Evolutionary conservation across 2,113 vertebrate species (phyloP), one percentile per base, ranked within the genome.

Genomic region (Parotia lawesii): DNA sequence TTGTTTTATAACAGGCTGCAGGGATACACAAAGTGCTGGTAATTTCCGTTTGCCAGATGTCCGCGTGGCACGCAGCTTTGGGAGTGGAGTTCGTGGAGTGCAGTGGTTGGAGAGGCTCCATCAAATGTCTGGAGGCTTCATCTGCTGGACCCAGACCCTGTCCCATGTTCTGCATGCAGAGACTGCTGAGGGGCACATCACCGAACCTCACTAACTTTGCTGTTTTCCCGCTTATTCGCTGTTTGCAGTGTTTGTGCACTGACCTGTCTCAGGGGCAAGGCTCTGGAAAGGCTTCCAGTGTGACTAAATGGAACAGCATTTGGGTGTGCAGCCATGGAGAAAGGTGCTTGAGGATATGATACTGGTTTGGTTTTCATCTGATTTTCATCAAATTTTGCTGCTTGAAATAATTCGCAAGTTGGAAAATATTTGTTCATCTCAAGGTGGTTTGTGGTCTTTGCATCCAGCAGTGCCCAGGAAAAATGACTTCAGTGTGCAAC

Each of bases 1-100:
- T 93, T 96, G 54, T 96, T 92, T 96, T 95, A 60, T 85, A 92
- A 85, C 93, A 96, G 97, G 97, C 96, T 95, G 94, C 93, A 37
- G 96, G 93, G 90, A 97, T 95, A 92, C 88, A 86, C 96, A 96
- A 73, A 93, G 56, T 95, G 91, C 72, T 89, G 96, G 96, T 97
- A 96, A 97, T 85, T 73, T 54, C 65, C 2, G 2, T 66, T 13
- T 71, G 74, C 70, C 64, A 67, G 66, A 75, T 92, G 88, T 87
- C 79, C 44, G 81, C 12, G 6, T 8, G 81, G 96, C 92, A 44
- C 25, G 90, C 51, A n/a, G 85, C 35, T 78, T 58, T 50, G 60
- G n/a, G 88, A 71, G 78, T 44, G 44, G 58, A 28, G 83, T 61
- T 71, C 77, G 70, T 72, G 94, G 71, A 87, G 58, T 67, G 89